Percentiles rank a stretch among this genome's conserved stretches.
These are phyloP conservation scores for Cephonodes hylas DNA, from an alignment of 2,888 invertebrate genomes.

Conservation along the genomic window DNA sequence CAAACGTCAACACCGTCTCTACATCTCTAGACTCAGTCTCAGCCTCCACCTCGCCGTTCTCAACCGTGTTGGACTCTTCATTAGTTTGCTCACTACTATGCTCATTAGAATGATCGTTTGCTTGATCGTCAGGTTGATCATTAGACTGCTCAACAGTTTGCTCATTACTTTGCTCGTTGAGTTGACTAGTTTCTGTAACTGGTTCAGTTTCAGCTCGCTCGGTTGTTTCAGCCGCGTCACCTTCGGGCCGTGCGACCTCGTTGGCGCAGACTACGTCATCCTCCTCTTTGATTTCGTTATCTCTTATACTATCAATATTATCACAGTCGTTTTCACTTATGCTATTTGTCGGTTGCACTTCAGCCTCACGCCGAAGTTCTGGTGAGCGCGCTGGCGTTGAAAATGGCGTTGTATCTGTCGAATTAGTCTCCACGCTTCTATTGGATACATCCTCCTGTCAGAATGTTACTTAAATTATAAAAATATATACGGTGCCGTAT, in stretches of 20 bases:
- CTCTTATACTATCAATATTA: conserved; percentile 76
- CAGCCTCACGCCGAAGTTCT: conserved; percentile 26
- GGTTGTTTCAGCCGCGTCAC: conserved; percentile 19
- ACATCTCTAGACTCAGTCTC: conserved; percentile 8
- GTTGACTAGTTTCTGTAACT: neutral
- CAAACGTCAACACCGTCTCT: conserved; percentile 61
- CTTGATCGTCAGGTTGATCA: too few species aligned
- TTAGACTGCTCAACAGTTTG: too few species aligned
- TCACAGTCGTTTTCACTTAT: conserved; percentile 75
- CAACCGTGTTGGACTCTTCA: conserved; percentile 6
- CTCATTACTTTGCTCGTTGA: conserved; percentile 15
- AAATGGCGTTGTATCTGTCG: conserved; percentile 64
- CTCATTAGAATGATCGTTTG: too few species aligned
- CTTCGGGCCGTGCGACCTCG: conserved; percentile 32
- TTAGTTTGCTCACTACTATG: conserved; percentile 16
- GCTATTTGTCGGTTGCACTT: conserved; percentile 50
- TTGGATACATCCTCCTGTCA: conserved; percentile 75
- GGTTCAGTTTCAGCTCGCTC: neutral
- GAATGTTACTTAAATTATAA: conserved; percentile 48
- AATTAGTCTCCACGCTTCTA: conserved; percentile 63
- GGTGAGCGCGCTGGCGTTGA: conserved; percentile 67
- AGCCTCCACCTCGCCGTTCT: conserved; percentile 13
- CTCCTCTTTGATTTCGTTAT: conserved; percentile 59
- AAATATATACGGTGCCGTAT: conserved; percentile 9
- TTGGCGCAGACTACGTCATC: conserved; percentile 77